Evolutionary conservation across 2,113 vertebrate genomes (phyloP), one percentile per base, ranked within the genome.

Genomic region (Rhodinocichla rosea): DNA sequence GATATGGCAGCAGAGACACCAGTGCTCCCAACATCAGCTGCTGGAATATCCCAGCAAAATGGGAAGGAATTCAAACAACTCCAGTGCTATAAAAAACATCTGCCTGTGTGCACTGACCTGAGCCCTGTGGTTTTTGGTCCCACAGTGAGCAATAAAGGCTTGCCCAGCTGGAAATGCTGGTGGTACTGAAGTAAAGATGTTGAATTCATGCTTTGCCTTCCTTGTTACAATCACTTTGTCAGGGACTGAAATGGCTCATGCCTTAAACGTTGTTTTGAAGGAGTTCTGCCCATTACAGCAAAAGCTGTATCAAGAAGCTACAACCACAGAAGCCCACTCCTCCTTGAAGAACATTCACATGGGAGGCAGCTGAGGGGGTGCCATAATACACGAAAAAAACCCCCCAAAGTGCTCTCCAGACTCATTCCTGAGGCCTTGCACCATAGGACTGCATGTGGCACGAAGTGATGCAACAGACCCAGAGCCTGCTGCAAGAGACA

Each of bases 1-100:
- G n/a, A 19, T 1, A 4, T 0, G 27, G 57, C 16, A 63, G 28
- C 44, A 87, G 57, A 65, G 40, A 52, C 24, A 42, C 9, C 71
- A 64, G 22, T 16, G n/a, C 24, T 60, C 27, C 73, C 42, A 52
- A 6, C 13, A 22, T 2, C 0, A 0, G 12, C 14, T 57, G 11
- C 28, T 64, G 55, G 77, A 45, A 17, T 13, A 32, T 55, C 39
- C 65, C 47, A 79, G 39, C 17, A 75, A 62, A 87, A 18, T 2
- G 3, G 15, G 68, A 27, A 70, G 20, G 50, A 9, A 42, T 56
- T 40, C n/a, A 40, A 76, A 47, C 17, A 24, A 12, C 45, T 42
- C n/a, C 39, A 12, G 50, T 6, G 39, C 60, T 39, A 1, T 12
- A 10, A 53, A 52, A 77, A 16, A 7, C 33, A 39, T 5, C 42